Evolutionary conservation across 2,797 vertebrate species (phyloP).

Genomic region (Melopsittacus undulatus): DNA sequence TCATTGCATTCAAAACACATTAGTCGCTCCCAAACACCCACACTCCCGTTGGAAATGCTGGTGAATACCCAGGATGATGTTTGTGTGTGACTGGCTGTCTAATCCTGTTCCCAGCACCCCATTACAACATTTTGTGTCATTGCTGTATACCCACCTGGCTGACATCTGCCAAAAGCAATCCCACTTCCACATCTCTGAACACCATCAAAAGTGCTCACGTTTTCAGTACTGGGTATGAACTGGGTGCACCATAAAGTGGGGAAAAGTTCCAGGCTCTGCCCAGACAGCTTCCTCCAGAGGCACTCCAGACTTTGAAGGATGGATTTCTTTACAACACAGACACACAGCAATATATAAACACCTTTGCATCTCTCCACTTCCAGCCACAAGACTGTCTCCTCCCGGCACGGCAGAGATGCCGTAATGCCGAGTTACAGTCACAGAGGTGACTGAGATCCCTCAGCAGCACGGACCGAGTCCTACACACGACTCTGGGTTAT

Average conservation of each 20-base stretch:
- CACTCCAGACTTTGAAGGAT: neutral
- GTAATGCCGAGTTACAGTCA: neutral
- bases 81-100: neutral
- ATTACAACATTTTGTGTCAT: neutral
- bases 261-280: neutral
- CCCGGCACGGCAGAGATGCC: neutral
- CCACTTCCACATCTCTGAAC: neutral
- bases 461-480: neutral
- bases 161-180: neutral
- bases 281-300: neutral
- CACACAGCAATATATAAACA: neutral
- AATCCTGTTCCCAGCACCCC: slow-evolving; percentile 1
- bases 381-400: neutral
- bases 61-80: neutral
- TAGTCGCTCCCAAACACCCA: slow-evolving; percentile 11
- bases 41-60: neutral
- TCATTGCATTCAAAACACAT: neutral
- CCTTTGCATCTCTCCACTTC: neutral
- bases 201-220: rapidly evolving
- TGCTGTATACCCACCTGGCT: neutral
- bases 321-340: neutral
- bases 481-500: neutral
- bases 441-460: neutral
- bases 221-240: neutral
- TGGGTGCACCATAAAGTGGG: rapidly evolving